Evolutionary conservation across 2,113 vertebrate species (phyloP).

Genomic region (Drymodes brunneopygia): DNA sequence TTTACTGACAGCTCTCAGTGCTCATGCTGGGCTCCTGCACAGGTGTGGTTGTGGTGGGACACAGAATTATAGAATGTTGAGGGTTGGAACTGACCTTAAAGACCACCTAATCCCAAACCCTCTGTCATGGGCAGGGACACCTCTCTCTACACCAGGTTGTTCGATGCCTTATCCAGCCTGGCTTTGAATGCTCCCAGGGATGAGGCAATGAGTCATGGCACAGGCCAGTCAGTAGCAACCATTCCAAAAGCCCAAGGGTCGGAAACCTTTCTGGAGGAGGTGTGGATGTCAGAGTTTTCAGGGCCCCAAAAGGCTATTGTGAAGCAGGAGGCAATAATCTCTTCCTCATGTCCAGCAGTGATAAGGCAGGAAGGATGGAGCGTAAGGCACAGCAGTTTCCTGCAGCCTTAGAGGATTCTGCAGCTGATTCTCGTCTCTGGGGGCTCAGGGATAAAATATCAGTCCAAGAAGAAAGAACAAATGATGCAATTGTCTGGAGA

Average conservation of each 20-base stretch:
- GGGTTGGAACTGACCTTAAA: neutral
- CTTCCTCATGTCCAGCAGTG: rapidly evolving
- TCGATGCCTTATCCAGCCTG: neutral
- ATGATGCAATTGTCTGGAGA: neutral
- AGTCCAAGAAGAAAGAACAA: neutral
- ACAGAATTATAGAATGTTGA: neutral
- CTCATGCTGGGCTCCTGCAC: neutral
- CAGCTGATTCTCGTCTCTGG: neutral
- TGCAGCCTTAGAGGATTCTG: neutral
- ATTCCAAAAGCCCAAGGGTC: neutral
- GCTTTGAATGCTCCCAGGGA: neutral
- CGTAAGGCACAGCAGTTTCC: neutral
- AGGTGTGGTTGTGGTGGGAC: neutral
- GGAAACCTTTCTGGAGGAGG: neutral
- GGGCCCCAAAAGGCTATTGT: neutral
- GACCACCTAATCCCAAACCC: neutral
- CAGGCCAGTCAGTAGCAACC: neutral
- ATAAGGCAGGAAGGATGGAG: neutral
- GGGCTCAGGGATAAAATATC: neutral
- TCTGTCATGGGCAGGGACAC: neutral
- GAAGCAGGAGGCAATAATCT: neutral
- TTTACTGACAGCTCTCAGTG: neutral
- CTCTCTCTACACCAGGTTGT: neutral
- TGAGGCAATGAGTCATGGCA: neutral
- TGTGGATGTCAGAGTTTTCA: neutral